Conservation (phyloP, 1,140 invertebrate genomes). For the Trachymyrmex cornetzi region DNA sequence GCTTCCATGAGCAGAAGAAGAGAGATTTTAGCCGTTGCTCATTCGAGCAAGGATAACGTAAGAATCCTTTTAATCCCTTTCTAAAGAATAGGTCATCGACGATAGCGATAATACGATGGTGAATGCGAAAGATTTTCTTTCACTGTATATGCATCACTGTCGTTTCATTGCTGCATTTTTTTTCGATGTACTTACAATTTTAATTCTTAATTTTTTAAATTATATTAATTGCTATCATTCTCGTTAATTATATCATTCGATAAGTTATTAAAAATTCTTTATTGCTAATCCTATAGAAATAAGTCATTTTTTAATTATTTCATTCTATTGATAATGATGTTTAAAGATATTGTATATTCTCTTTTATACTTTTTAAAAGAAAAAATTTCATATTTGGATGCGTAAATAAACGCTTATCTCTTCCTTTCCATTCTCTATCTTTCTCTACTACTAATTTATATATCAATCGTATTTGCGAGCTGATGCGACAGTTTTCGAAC, state of each 20-base stretch:
- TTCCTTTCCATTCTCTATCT: background rate
- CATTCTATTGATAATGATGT: background rate
- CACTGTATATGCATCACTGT: background rate
- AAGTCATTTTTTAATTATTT: background rate
- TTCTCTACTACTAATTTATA: slow-evolving; percentile 4
- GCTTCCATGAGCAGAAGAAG: background rate
- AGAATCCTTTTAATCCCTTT: slow-evolving; percentile 47
- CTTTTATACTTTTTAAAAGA: background rate
- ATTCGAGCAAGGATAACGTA: slow-evolving; percentile 43
- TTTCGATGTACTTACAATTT: background rate
- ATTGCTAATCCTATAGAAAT: background rate
- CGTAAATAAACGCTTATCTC: background rate
- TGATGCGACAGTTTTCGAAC: slow-evolving; percentile 31
- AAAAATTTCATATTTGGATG: background rate
- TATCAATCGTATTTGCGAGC: slow-evolving; percentile 46
- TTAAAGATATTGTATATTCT: background rate
- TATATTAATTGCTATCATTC: background rate
- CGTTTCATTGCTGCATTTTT: background rate
- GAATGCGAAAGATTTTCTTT: background rate
- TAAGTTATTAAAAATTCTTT: background rate
- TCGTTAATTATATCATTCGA: background rate
- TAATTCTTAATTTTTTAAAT: background rate
- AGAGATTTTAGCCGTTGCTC: slow-evolving; percentile 28
- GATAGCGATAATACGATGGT: background rate
- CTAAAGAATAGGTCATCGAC: slow-evolving; percentile 14